Percentiles rank a stretch among this genome's conserved stretches.
Evolutionary conservation across 2,797 vertebrate genomes (phyloP).

Genomic region (Molossus molossus): DNA sequence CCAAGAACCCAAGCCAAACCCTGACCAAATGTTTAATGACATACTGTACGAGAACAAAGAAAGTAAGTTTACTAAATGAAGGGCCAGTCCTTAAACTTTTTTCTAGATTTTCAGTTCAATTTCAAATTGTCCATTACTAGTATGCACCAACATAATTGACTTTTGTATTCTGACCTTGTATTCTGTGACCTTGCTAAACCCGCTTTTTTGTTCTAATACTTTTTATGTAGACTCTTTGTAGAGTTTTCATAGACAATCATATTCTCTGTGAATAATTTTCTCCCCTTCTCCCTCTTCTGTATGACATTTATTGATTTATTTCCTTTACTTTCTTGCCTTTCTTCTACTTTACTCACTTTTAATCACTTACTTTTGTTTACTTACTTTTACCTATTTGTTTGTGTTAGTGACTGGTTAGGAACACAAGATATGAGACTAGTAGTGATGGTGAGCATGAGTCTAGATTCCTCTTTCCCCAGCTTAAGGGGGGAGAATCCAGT

Average conservation of each 20-base stretch:
- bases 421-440: neutral
- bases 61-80: conserved; percentile 2
- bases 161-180: conserved; percentile 15
- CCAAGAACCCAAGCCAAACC: conserved; percentile 24
- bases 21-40: conserved; percentile 6
- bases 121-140: conserved; percentile 23
- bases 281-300: neutral
- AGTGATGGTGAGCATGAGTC: neutral
- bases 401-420: neutral
- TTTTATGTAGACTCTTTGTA: neutral
- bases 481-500: neutral
- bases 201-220: neutral
- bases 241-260: neutral
- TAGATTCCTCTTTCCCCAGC: neutral
- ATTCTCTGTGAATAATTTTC: neutral
- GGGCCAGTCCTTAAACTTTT: neutral
- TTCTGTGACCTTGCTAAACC: conserved; percentile 10
- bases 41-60: neutral
- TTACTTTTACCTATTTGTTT: neutral
- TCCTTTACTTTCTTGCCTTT: neutral
- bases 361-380: neutral
- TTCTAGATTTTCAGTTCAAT: neutral
- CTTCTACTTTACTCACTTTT: neutral
- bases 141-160: neutral
- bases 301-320: neutral